phyloP scores from a whole-genome alignment of 2,113 vertebrate species.

The Echinops telfairi region DNA sequence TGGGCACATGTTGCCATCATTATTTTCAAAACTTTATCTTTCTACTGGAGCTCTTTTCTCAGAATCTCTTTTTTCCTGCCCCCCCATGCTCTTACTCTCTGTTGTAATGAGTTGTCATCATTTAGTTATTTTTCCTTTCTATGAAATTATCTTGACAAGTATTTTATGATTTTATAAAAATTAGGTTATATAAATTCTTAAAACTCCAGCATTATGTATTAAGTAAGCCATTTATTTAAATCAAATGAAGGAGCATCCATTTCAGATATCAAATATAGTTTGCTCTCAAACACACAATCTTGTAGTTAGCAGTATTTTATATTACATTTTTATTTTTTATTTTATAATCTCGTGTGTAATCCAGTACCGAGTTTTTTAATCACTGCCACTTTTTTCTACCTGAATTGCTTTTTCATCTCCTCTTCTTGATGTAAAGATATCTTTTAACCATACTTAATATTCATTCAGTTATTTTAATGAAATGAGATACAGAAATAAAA shows the following conservation, averaged over 20 bases:
- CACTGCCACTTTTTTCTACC: neutral
- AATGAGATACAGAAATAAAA: neutral
- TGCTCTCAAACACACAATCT: neutral
- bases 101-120: neutral
- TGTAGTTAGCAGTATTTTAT: neutral
- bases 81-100: neutral
- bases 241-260: neutral
- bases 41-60: too few relatives aligned
- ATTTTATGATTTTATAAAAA: neutral
- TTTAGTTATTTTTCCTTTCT: neutral
- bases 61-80: too few relatives aligned
- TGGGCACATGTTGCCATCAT: too few relatives aligned
- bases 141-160: neutral
- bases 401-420: fast-evolving
- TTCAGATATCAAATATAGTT: neutral
- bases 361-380: neutral
- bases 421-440: neutral
- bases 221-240: neutral
- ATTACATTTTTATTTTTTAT: neutral
- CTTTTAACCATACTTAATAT: neutral
- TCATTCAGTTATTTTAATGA: conserved; percentile 29
- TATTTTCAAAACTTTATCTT: too few relatives aligned
- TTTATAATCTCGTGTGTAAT: neutral
- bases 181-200: neutral
- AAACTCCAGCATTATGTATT: neutral